A percentile compares a stretch with the other conserved stretches of the same genome.
phyloP scores from a whole-genome alignment of 2,888 invertebrate species.

The Sinelater perroti region DNA sequence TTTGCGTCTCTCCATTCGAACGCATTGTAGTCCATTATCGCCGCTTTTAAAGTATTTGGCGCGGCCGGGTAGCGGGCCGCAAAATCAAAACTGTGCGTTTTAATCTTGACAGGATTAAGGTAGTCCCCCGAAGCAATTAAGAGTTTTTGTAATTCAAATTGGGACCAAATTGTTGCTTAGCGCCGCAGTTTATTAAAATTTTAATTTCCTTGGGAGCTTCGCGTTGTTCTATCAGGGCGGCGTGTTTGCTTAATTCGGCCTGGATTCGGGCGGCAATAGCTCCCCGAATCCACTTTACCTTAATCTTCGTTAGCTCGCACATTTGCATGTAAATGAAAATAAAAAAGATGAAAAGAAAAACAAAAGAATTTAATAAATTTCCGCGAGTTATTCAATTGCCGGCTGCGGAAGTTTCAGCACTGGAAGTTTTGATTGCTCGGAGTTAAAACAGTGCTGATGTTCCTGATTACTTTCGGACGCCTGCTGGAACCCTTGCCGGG shows the following conservation, averaged over 20 bases:
- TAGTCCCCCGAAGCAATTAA: no score
- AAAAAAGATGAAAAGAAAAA: conserved; percentile 29
- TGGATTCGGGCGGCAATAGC: no score
- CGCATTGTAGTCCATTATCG: no score
- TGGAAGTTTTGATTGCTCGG: conserved; percentile 28
- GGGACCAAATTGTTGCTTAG: not conserved
- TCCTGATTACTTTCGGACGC: conserved; percentile 13
- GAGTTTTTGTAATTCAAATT: not conserved
- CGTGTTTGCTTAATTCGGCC: conserved; percentile 5
- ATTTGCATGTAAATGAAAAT: conserved; percentile 32
- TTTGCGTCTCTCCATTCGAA: no score
- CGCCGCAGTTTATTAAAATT: not conserved
- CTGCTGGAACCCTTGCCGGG: not conserved
- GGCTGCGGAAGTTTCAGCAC: conserved; percentile 24
- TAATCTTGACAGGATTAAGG: no score
- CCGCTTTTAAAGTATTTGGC: no score
- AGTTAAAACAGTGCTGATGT: conserved; percentile 23
- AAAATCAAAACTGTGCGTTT: no score
- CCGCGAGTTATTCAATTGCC: conserved; percentile 24
- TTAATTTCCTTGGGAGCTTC: not conserved
- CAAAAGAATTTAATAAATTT: conserved; percentile 31
- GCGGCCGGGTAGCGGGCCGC: no score
- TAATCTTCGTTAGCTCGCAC: conserved; percentile 26
- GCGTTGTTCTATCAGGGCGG: not conserved
- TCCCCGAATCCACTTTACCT: conserved; percentile 19